Conservation (phyloP, 1,140 invertebrate genomes). For the Parapsyche elsis region DNA sequence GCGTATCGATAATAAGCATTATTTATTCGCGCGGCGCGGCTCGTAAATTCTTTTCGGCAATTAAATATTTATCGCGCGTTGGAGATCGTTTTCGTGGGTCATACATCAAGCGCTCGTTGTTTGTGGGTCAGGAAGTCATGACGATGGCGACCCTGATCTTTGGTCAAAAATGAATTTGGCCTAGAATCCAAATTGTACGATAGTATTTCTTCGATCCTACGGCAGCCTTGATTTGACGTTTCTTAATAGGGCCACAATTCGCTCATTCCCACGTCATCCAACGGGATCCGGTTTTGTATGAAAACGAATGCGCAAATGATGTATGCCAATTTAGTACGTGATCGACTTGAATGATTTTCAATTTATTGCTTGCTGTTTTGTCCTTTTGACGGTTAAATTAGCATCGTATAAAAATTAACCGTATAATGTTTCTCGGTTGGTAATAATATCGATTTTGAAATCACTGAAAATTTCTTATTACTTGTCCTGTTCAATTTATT, state of each 20-base stretch:
- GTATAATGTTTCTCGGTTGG: background rate
- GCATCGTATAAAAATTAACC: background rate
- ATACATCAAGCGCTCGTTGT: constrained; percentile 1
- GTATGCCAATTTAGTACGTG: constrained; percentile 1
- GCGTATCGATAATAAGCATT: background rate
- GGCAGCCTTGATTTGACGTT: background rate
- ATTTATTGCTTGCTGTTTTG: background rate
- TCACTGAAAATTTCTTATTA: too few relatives aligned
- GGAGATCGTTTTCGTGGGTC: background rate
- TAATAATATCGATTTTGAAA: too few relatives aligned
- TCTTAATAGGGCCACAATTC: background rate
- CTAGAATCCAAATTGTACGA: background rate
- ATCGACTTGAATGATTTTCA: background rate
- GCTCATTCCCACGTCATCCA: background rate
- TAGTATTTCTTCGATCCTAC: background rate
- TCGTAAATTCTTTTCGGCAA: constrained; percentile 1
- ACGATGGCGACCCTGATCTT: constrained; percentile 5
- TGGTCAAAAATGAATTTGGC: background rate
- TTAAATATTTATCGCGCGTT: constrained; percentile 4
- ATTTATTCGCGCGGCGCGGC: background rate
- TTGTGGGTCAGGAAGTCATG: constrained; percentile 6
- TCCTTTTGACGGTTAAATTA: background rate
- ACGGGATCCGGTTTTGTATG: background rate
- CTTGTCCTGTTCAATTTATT: too few relatives aligned
- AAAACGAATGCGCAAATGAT: background rate